These are phyloP conservation scores for Metallyticus violacea DNA, from an alignment of 2,888 invertebrate species.

Conservation along the genomic window DNA sequence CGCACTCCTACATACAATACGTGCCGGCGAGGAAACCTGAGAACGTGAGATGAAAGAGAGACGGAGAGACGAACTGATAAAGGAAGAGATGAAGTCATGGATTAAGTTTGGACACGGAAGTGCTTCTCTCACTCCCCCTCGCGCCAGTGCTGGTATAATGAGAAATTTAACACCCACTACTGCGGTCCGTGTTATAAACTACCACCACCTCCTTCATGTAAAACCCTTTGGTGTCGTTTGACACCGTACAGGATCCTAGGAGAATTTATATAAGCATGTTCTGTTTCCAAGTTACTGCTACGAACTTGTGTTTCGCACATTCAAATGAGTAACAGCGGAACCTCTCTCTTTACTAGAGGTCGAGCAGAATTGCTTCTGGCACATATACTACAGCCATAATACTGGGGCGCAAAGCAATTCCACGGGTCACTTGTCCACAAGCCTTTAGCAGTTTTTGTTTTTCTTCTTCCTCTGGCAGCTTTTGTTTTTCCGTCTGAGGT, in stretches of 20 bases:
- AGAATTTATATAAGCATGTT: constrained; percentile 12
- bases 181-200: constrained; percentile 9
- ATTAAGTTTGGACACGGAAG: constrained; percentile 15
- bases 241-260: constrained; percentile 1
- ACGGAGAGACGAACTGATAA: neutral
- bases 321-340: neutral
- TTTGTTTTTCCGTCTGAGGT: neutral
- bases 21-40: neutral
- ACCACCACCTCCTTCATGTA: constrained; percentile 2
- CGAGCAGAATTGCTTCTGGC: neutral
- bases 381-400: neutral
- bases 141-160: neutral
- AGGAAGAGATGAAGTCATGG: constrained; percentile 16
- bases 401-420: neutral
- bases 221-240: constrained; percentile 10
- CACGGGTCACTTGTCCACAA: neutral
- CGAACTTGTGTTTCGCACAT: neutral
- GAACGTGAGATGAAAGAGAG: neutral
- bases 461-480: neutral
- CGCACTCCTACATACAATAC: neutral
- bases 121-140: neutral
- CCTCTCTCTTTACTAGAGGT: neutral
- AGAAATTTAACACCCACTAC: constrained; percentile 17
- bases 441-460: neutral
- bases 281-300: neutral